phyloP scores from a whole-genome alignment of 1,140 invertebrate genomes.

The Drosophila nannoptera region DNA sequence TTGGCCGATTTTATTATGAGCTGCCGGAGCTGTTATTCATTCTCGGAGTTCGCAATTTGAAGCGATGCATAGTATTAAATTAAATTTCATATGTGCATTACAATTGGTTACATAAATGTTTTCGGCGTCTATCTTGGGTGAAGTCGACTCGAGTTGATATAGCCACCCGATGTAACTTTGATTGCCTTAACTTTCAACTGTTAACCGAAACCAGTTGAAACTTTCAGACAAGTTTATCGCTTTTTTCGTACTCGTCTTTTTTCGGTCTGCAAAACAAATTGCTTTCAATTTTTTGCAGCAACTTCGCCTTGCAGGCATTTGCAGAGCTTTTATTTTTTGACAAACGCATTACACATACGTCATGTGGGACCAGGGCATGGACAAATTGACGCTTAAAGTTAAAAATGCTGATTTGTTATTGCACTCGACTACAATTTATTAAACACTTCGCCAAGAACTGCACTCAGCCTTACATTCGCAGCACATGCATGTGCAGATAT shows the following conservation, averaged over 20 bases:
- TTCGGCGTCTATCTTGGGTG: background rate
- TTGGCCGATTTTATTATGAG: constrained; percentile 20
- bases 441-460: constrained; percentile 10
- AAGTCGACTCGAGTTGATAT: background rate
- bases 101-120: background rate
- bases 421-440: constrained; percentile 26
- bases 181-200: constrained; percentile 6
- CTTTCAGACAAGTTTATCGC: constrained; percentile 1
- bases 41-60: constrained; percentile 4
- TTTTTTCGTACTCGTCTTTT: too few species aligned
- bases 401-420: constrained; percentile 25
- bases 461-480: constrained; percentile 4
- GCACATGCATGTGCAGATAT: background rate
- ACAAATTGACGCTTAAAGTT: constrained; percentile 25
- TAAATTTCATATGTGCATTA: constrained; percentile 1
- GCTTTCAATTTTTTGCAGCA: constrained; percentile 12
- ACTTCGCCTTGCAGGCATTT: background rate
- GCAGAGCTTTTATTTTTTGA: background rate
- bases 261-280: constrained; percentile 4
- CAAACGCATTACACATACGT: constrained; percentile 19
- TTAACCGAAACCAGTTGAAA: constrained; percentile 15
- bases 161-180: background rate
- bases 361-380: constrained; percentile 31
- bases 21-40: constrained; percentile 26
- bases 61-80: background rate